Evolutionary conservation across 2,797 vertebrate species (phyloP).

Genomic region (Notolabrus celidotus): DNA sequence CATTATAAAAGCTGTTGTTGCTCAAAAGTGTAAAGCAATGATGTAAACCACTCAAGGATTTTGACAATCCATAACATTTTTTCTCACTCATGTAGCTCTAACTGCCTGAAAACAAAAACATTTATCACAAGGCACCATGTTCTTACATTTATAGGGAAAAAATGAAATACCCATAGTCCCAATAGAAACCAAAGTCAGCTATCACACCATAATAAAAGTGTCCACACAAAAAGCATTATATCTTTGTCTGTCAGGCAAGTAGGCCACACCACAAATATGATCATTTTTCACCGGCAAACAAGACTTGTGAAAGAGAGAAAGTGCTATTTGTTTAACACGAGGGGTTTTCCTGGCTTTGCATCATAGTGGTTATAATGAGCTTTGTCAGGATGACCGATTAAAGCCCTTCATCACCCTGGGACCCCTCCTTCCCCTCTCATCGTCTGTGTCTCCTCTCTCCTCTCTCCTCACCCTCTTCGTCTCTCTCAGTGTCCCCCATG

Average conservation of each 20-base stretch:
- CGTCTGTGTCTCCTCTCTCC: constrained; percentile 21
- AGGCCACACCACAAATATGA: constrained; percentile 17
- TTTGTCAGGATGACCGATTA: constrained; percentile 79
- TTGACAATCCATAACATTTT: not conserved
- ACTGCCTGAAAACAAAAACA: constrained; percentile 2
- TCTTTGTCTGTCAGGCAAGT: constrained; percentile 18
- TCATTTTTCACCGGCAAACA: constrained; percentile 37
- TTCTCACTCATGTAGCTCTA: not conserved
- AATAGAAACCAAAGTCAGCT: not conserved
- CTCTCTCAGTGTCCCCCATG: constrained; percentile 55
- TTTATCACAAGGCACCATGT: not conserved
- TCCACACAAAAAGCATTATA: not conserved
- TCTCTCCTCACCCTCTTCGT: constrained; percentile 29
- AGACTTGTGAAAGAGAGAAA: constrained; percentile 30
- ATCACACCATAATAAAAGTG: not conserved
- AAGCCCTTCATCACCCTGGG: constrained; percentile 66
- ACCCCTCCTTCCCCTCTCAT: constrained; percentile 24
- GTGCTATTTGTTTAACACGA: constrained; percentile 56
- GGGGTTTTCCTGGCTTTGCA: constrained; percentile 49
- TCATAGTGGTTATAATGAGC: constrained; percentile 63
- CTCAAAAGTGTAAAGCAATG: not conserved
- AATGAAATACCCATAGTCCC: not conserved
- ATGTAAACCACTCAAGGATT: constrained; percentile 17
- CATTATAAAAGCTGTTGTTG: constrained; percentile 2
- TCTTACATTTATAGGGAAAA: not conserved